These are phyloP conservation scores for Nomada goodeniana DNA, from an alignment of 2,888 invertebrate genomes.

Conservation along the genomic window DNA sequence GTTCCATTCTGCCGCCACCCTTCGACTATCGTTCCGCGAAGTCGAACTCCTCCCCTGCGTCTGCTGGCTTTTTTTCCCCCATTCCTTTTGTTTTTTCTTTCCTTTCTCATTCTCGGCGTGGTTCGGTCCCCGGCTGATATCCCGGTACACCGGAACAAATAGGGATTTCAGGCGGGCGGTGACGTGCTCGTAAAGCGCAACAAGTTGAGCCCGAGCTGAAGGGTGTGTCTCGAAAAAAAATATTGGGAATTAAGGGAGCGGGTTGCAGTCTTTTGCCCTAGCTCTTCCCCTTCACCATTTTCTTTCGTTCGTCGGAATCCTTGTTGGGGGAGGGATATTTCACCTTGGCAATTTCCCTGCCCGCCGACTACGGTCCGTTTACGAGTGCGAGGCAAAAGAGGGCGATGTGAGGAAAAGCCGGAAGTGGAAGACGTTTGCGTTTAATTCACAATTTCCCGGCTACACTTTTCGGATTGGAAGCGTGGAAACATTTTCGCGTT, in stretches of 20 bases:
- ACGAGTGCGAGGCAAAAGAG: constrained; percentile 2
- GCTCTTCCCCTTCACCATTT: not conserved
- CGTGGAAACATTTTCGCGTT: no score
- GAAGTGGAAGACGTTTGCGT: constrained; percentile 14
- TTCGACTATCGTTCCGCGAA: not conserved
- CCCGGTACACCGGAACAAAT: constrained; percentile 67
- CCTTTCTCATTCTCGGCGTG: constrained; percentile 39
- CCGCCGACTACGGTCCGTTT: not conserved
- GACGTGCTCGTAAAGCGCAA: constrained; percentile 72
- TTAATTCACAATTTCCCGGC: constrained; percentile 40
- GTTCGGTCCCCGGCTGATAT: constrained; percentile 36
- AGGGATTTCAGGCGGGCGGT: constrained; percentile 70
- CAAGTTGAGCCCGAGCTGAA: constrained; percentile 67
- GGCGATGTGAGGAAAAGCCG: not conserved
- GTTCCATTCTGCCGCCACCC: not conserved
- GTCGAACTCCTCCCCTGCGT: constrained; percentile 2
- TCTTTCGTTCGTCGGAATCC: not conserved
- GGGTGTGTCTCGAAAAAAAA: constrained; percentile 68
- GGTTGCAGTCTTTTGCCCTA: constrained; percentile 16
- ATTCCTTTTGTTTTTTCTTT: constrained; percentile 5
- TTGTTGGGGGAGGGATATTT: constrained; percentile 25
- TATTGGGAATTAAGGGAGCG: constrained; percentile 67
- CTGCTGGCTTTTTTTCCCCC: not conserved
- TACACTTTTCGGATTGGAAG: not conserved
- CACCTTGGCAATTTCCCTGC: constrained; percentile 28